phyloP scores from a whole-genome alignment of 23 tunicate species.

The Ciona savignyi region DNA sequence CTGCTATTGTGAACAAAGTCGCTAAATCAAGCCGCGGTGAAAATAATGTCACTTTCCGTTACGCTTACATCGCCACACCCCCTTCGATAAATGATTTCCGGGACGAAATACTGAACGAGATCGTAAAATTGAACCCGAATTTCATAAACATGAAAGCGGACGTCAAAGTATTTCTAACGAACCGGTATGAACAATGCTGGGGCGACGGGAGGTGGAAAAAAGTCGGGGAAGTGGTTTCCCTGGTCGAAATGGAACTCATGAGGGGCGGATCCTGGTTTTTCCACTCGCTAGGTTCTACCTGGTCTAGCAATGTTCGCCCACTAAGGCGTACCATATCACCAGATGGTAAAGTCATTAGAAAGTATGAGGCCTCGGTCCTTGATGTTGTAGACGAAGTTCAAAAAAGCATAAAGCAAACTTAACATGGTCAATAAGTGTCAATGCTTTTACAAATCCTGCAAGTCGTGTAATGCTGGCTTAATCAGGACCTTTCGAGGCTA shows the following conservation, averaged over 20 bases:
- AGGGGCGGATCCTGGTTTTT: conserved; percentile 16
- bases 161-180: not conserved
- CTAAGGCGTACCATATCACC: not conserved
- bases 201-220: conserved; percentile 8
- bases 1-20: conserved; percentile 2
- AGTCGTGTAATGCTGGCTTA: too few species aligned
- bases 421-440: too few species aligned
- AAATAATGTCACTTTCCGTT: not conserved
- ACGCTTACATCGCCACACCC: conserved; percentile 30
- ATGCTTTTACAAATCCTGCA: too few species aligned
- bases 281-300: conserved; percentile 25
- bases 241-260: conserved; percentile 42
- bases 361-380: not conserved
- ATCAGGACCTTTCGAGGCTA: too few species aligned
- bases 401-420: too few species aligned
- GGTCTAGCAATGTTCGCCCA: conserved; percentile 23
- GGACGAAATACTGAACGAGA: not conserved
- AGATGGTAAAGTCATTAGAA: not conserved
- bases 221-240: conserved; percentile 17
- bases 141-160: not conserved
- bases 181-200: conserved; percentile 20
- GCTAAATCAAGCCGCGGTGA: not conserved
- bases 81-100: conserved; percentile 7
- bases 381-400: not conserved
- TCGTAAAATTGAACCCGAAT: not conserved